Evolutionary conservation across 2,113 vertebrate genomes (phyloP).

Genomic region (Psilopsiagon aurifrons): DNA sequence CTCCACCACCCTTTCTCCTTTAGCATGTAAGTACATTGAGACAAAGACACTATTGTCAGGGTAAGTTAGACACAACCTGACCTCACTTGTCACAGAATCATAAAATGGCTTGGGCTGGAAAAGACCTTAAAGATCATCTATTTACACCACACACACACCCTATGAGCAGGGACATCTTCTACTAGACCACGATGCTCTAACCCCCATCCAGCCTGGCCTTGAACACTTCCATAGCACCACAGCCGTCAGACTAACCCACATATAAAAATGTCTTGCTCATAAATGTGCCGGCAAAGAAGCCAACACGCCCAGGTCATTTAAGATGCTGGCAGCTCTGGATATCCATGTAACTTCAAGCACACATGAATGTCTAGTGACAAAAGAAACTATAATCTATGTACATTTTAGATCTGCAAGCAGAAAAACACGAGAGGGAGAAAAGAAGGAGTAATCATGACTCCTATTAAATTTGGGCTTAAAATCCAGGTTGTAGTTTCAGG

Average conservation of each 20-base stretch:
- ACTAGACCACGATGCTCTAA: not conserved
- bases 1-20: not conserved
- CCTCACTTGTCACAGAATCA: not conserved
- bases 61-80: not conserved
- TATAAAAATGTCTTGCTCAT: not conserved
- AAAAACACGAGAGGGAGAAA: not conserved
- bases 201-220: not conserved
- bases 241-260: not conserved
- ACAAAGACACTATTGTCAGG: not conserved
- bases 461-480: not conserved
- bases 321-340: not conserved
- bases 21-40: not conserved
- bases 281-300: not conserved
- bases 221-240: not conserved
- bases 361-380: not conserved
- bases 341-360: rapidly evolving
- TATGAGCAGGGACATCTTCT: not conserved
- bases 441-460: not conserved
- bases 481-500: not conserved
- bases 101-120: not conserved
- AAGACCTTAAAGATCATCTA: not conserved
- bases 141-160: not conserved
- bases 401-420: not conserved
- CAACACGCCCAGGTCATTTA: not conserved
- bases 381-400: not conserved